These are phyloP conservation scores for Aphelenchoides bicaudatus DNA, from an alignment of 2,888 invertebrate species.

Conservation along the genomic window DNA sequence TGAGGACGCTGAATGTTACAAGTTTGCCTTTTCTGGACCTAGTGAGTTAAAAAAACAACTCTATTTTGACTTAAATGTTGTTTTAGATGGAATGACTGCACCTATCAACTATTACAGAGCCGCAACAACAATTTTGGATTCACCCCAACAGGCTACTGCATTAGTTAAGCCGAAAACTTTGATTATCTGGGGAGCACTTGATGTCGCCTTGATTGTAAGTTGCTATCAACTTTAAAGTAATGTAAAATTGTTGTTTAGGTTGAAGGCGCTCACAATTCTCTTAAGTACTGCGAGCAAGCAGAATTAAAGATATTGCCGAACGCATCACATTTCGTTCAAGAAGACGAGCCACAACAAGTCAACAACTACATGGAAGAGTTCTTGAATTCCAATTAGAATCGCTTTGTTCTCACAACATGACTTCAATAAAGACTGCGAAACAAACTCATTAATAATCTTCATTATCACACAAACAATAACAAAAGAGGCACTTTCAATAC, in stretches of 20 bases:
- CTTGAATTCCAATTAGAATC: constrained; percentile 20
- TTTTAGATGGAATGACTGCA: constrained; percentile 72
- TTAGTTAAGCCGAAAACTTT: constrained; percentile 52
- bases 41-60: constrained; percentile 61
- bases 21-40: constrained; percentile 72
- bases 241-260: too few species aligned
- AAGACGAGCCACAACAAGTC: constrained; percentile 68
- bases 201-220: constrained; percentile 67
- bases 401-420: too few species aligned
- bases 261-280: constrained; percentile 65
- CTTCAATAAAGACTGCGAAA: too few species aligned
- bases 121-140: constrained; percentile 49
- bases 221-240: too few species aligned
- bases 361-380: constrained; percentile 41
- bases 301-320: constrained; percentile 69
- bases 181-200: constrained; percentile 67
- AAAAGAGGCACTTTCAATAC: too few species aligned
- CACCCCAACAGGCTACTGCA: not conserved
- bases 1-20: constrained; percentile 72
- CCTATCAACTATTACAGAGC: constrained; percentile 75
- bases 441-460: too few species aligned
- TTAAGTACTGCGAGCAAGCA: constrained; percentile 62
- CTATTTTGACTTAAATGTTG: too few species aligned
- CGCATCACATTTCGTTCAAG: constrained; percentile 74
- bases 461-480: too few species aligned